Conservation (phyloP, 2,113 vertebrate species). For the Mustelus asterias region DNA sequence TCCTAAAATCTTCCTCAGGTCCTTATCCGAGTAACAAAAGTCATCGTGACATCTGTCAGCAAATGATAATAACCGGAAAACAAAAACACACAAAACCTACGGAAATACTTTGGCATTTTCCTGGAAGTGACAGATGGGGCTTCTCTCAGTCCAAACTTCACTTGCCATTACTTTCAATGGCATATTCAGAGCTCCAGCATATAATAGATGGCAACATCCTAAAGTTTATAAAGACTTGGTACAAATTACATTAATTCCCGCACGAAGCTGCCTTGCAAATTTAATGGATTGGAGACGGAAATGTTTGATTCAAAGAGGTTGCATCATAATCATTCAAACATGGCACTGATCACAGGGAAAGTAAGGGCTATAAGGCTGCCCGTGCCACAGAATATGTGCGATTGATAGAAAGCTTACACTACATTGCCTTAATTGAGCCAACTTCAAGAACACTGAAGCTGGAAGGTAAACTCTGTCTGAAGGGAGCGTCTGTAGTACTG, state of each 20-base stretch:
- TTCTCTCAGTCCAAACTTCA: not conserved
- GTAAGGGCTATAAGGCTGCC: not conserved
- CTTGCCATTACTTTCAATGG: not conserved
- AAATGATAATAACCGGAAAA: not conserved
- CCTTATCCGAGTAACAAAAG: not conserved
- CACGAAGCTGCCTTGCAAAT: not conserved
- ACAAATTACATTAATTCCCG: not conserved
- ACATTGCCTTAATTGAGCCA: not conserved
- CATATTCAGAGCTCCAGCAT: not conserved
- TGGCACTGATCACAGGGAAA: not conserved
- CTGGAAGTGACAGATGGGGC: not conserved
- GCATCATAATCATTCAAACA: not conserved
- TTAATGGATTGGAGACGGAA: not conserved
- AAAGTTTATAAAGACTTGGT: not conserved
- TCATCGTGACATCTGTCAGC: not conserved
- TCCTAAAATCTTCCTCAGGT: not conserved
- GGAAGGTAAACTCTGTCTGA: not conserved
- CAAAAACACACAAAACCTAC: not conserved
- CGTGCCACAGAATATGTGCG: not conserved
- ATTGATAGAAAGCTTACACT: constrained; percentile 13
- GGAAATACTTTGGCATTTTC: not conserved
- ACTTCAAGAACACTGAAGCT: not conserved
- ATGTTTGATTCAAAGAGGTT: not conserved
- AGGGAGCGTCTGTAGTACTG: not conserved
- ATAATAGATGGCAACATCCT: not conserved